Conservation (phyloP, 2,797 vertebrate genomes). For the Chloroceryle inda region DNA sequence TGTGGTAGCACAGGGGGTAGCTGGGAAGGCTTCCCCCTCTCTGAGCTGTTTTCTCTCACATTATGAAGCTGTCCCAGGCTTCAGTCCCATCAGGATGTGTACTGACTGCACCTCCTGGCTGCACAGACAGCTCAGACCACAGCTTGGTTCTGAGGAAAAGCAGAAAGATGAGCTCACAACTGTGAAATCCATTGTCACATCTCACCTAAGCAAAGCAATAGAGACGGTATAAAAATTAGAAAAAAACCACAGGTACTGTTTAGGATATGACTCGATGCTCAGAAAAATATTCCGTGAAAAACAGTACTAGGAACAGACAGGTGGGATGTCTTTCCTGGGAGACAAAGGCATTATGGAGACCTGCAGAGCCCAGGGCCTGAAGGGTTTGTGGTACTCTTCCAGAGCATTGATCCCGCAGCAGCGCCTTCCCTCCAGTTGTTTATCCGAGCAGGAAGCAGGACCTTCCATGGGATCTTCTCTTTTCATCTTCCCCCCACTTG, state of each 20-base stretch:
- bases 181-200: neutral
- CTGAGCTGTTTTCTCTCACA: neutral
- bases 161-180: neutral
- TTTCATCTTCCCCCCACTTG: neutral
- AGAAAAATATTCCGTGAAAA: neutral
- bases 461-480: neutral
- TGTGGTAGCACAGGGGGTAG: neutral
- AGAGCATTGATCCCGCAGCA: neutral
- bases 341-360: neutral
- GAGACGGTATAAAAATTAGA: rapidly evolving
- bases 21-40: neutral
- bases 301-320: neutral
- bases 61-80: neutral
- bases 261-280: neutral
- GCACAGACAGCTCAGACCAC: neutral
- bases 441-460: neutral
- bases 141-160: neutral
- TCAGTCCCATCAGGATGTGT: neutral
- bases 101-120: neutral
- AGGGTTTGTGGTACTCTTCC: neutral
- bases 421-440: neutral
- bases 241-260: neutral
- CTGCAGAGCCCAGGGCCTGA: neutral
- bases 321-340: neutral
- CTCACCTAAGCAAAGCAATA: neutral